These are phyloP conservation scores for Gymnoscelis rufifasciata DNA, from an alignment of 2,888 invertebrate species.

Conservation along the genomic window DNA sequence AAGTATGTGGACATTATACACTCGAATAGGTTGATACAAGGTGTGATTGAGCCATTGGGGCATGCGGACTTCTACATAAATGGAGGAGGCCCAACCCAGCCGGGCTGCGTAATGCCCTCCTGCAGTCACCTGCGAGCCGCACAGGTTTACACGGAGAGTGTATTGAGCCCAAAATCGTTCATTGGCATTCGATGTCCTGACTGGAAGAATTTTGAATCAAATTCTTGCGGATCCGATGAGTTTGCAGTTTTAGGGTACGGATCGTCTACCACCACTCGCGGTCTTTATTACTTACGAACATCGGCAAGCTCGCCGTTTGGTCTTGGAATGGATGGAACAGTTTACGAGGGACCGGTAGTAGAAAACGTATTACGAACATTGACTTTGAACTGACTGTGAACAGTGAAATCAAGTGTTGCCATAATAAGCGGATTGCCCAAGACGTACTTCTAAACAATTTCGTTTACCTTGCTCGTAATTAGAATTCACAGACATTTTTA, in stretches of 20 bases:
- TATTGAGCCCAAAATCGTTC: constrained; percentile 60
- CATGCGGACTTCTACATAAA: constrained; percentile 88
- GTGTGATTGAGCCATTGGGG: constrained; percentile 78
- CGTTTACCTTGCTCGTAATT: not conserved
- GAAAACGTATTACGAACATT: constrained; percentile 48
- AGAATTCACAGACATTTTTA: constrained; percentile 3
- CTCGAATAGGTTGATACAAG: constrained; percentile 69
- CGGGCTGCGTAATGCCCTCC: constrained; percentile 80
- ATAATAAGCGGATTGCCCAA: constrained; percentile 24
- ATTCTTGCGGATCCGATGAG: constrained; percentile 53
- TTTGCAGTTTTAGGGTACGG: constrained; percentile 67
- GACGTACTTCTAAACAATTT: not conserved
- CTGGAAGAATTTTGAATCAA: constrained; percentile 61
- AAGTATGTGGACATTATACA: constrained; percentile 68
- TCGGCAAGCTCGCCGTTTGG: constrained; percentile 56
- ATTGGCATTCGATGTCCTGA: constrained; percentile 58
- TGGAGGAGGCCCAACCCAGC: constrained; percentile 83
- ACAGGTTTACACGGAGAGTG: constrained; percentile 64
- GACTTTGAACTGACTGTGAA: constrained; percentile 30
- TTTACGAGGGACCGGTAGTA: constrained; percentile 33
- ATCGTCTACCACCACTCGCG: constrained; percentile 59
- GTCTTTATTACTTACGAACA: constrained; percentile 68
- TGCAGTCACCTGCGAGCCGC: constrained; percentile 73
- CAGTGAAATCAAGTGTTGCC: constrained; percentile 34
- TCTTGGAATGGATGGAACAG: constrained; percentile 64